phyloP scores from a whole-genome alignment of 2,888 invertebrate genomes.

The Lepidocyrtoides sp. region DNA sequence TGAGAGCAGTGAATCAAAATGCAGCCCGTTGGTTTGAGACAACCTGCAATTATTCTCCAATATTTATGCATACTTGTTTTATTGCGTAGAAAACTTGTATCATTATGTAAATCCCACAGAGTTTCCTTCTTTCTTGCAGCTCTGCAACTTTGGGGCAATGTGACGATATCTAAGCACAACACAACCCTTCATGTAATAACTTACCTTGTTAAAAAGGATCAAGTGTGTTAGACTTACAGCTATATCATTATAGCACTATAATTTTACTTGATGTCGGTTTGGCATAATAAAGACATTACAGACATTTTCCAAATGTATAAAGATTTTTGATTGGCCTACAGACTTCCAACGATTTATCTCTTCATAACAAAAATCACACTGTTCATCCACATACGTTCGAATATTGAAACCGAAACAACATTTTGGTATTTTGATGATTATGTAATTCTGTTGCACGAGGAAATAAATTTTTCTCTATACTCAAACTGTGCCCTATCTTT shows the following conservation, averaged over 20 bases:
- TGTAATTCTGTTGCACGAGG: neutral
- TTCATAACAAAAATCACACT: neutral
- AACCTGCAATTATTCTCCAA: constrained; percentile 8
- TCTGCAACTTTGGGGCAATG: neutral
- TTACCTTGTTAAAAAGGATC: too few species aligned
- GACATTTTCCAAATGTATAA: neutral
- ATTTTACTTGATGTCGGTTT: neutral
- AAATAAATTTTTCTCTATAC: neutral
- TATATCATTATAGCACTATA: neutral
- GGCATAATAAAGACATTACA: neutral
- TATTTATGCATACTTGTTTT: constrained; percentile 40
- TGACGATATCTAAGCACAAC: neutral
- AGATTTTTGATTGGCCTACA: neutral
- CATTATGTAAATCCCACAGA: constrained; percentile 8
- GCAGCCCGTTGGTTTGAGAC: neutral
- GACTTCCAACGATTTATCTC: neutral
- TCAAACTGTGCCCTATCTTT: too few species aligned
- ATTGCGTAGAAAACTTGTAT: neutral
- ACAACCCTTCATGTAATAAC: constrained; percentile 14
- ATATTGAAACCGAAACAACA: neutral
- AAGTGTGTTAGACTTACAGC: too few species aligned
- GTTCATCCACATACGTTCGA: neutral
- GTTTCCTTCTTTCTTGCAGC: neutral
- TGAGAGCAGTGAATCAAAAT: too few species aligned
- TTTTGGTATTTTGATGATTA: neutral